These are phyloP conservation scores for Strix uralensis DNA, from an alignment of 2,113 vertebrate genomes.

Conservation along the genomic window DNA sequence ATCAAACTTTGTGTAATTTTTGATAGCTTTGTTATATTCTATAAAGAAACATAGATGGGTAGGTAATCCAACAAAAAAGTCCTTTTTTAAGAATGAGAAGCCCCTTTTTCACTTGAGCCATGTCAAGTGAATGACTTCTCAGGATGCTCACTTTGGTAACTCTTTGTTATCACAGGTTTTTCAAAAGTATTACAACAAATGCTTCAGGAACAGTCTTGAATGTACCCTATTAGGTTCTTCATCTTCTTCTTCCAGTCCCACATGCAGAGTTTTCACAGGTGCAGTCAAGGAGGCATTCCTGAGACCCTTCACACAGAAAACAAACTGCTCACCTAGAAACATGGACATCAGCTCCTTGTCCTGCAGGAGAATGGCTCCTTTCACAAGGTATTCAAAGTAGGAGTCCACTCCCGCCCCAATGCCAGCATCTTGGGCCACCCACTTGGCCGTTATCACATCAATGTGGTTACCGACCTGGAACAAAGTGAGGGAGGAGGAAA, in stretches of 20 bases:
- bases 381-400: slow-evolving; percentile 97
- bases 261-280: background rate
- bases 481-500: background rate
- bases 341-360: slow-evolving; percentile 90
- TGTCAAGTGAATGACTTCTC: background rate
- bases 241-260: background rate
- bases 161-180: background rate
- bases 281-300: background rate
- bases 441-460: slow-evolving; percentile 91
- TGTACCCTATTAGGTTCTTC: background rate
- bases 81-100: background rate
- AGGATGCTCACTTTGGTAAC: background rate
- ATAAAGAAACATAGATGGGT: slow-evolving; percentile 15
- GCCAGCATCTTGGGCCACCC: slow-evolving; percentile 96
- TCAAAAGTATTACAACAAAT: background rate
- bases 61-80: background rate
- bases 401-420: slow-evolving; percentile 97
- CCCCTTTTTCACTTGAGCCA: background rate
- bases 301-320: background rate
- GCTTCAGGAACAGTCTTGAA: background rate
- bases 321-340: slow-evolving; percentile 84
- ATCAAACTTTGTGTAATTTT: slow-evolving; percentile 96
- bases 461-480: slow-evolving; percentile 96
- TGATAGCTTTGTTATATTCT: slow-evolving; percentile 92
- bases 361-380: slow-evolving; percentile 94